Percentiles rank a stretch among this genome's conserved stretches.
These are phyloP conservation scores for Clepsis dumicolana DNA, from an alignment of 2,888 invertebrate genomes.

Conservation along the genomic window DNA sequence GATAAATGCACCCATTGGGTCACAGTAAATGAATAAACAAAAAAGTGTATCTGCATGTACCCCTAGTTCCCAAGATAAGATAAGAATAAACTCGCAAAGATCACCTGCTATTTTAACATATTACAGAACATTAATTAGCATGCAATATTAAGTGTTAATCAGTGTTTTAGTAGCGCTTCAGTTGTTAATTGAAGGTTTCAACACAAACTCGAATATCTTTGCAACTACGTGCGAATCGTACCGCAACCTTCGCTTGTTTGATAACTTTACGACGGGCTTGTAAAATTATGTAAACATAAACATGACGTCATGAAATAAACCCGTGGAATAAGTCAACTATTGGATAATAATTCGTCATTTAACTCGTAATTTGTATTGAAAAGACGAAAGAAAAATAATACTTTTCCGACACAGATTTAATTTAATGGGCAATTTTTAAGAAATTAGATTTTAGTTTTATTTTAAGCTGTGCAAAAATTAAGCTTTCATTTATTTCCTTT, in stretches of 20 bases:
- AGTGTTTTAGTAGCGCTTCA: constrained; percentile 1
- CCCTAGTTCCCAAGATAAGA: too few relatives aligned
- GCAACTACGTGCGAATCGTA: constrained; percentile 20
- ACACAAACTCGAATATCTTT: constrained; percentile 20
- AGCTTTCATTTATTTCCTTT: too few relatives aligned
- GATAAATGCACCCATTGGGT: too few relatives aligned
- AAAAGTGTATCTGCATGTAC: too few relatives aligned
- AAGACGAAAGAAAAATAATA: neutral
- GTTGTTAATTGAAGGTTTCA: constrained; percentile 12
- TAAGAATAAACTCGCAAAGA: too few relatives aligned
- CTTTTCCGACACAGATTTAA: too few relatives aligned
- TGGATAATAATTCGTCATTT: neutral
- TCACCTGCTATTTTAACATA: neutral
- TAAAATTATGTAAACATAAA: neutral
- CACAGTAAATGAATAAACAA: too few relatives aligned
- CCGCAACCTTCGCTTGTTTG: neutral
- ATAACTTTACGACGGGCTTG: neutral
- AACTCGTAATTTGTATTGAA: neutral
- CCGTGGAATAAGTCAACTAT: neutral
- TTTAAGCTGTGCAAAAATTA: too few relatives aligned
- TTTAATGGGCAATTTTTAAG: too few relatives aligned
- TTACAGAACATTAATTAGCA: neutral
- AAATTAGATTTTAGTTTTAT: too few relatives aligned
- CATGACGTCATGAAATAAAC: neutral
- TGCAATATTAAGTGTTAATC: neutral